These are phyloP conservation scores for Bombus balteatus DNA, from an alignment of 1,140 invertebrate species.

Conservation along the genomic window DNA sequence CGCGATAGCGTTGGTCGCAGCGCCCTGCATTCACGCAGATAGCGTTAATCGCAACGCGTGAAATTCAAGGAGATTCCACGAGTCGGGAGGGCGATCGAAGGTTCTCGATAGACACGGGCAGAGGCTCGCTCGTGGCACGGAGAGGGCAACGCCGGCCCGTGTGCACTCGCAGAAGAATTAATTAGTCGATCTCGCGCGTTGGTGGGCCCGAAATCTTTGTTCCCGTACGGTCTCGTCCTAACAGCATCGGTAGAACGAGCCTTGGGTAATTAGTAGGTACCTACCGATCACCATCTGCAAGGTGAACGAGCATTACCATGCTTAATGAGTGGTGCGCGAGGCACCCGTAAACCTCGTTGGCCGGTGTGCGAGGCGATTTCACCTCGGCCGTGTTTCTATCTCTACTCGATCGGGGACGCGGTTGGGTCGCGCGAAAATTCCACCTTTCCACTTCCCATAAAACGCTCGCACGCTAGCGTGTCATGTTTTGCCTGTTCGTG, in stretches of 20 bases:
- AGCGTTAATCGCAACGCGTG: constrained; percentile 9
- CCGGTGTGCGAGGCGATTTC: constrained; percentile 38
- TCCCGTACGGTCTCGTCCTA: constrained; percentile 39
- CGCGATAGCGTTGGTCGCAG: background rate
- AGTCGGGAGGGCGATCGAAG: constrained; percentile 5
- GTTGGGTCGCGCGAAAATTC: constrained; percentile 48
- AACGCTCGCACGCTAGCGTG: background rate
- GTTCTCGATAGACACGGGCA: constrained; percentile 13
- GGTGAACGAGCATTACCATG: constrained; percentile 77
- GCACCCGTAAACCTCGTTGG: constrained; percentile 60
- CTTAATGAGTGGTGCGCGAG: constrained; percentile 75
- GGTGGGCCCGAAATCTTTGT: constrained; percentile 62
- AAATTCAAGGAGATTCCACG: constrained; percentile 8
- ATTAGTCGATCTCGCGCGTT: constrained; percentile 65
- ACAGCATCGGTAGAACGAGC: constrained; percentile 65
- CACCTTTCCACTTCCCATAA: constrained; percentile 14
- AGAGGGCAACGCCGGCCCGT: constrained; percentile 10
- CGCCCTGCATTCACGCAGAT: background rate
- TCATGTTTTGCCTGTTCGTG: background rate
- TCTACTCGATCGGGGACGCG: constrained; percentile 48
- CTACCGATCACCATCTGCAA: constrained; percentile 79
- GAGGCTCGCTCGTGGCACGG: constrained; percentile 16
- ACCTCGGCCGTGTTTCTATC: constrained; percentile 58
- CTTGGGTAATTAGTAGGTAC: constrained; percentile 79
- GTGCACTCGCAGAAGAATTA: constrained; percentile 67